Base-by-base conservation (phyloP, 2,888 invertebrate genomes). In the Idaea aversata region DNA sequence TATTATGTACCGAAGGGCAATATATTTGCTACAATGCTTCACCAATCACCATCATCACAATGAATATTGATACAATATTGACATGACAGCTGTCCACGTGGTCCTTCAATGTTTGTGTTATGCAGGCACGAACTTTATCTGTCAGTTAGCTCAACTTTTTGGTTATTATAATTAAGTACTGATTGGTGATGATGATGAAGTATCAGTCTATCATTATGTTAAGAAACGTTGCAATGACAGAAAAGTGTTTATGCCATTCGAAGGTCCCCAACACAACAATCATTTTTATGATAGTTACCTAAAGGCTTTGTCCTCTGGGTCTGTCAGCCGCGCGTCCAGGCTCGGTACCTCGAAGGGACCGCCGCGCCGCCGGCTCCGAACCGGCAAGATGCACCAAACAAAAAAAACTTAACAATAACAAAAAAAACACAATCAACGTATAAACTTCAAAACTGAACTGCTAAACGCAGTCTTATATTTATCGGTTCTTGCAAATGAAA, bases 381-480 rank as follows among this genome's bases (percentile, higher is more conserved):
- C 88, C 90, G 90, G 86, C 90, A 88, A 91, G 91, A 89, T 91
- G 90, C 93, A 93, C 93, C 89, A 91, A 91, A 91, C 91, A 91
- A 91, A 92, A 84, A 47, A 91, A 92, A 91, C 90, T 91, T 80
- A 92, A 93, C 91, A 93, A 93, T 88, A 91, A 93, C 90, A 90
- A 89, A 92, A 88, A 90, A 89, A 91, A 91, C 91, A 88, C 89
- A 88, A 86, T 82, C 86, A 88, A 90, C 88, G 88, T 79, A 87
- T 84, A 84, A 92, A 90, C 90, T 87, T 82, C 85, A 79, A 83
- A 90, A 90, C 88, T 87, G 83, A 88, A 88, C 89, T 80, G 83
- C 79, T 81, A 80, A 85, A 80, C 77, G 82, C 84, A 86, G 86
- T 88, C 86, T 85, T 77, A 82, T 82, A 86, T 83, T 83, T 82